Evolutionary conservation across 1,140 invertebrate species (phyloP).

Genomic region (Orussus abietinus): DNA sequence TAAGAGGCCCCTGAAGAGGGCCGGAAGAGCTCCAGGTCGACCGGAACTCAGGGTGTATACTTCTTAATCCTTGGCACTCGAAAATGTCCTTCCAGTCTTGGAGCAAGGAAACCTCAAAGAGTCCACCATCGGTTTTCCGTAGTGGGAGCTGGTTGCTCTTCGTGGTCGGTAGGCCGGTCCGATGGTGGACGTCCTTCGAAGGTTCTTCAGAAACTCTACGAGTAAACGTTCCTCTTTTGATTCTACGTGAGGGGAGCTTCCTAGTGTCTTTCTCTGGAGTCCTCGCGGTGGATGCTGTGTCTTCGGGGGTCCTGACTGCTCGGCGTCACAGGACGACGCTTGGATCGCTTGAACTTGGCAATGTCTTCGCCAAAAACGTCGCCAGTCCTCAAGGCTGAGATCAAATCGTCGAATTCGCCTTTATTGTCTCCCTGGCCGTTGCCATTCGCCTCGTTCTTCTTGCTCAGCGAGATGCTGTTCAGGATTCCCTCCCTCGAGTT

Average conservation of each 20-base stretch:
- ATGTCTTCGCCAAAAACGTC: conserved; percentile 98
- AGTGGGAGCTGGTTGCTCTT: too few species aligned
- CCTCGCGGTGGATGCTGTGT: conserved; percentile 62
- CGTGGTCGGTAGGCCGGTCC: too few species aligned
- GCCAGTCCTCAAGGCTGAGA: conserved; percentile 91
- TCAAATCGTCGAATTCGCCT: conserved; percentile 95
- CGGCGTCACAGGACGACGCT: conserved; percentile 60
- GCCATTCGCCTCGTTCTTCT: conserved; percentile 53
- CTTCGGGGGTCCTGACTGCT: conserved; percentile 59
- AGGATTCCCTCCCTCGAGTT: conserved; percentile 69
- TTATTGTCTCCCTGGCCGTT: conserved; percentile 63
- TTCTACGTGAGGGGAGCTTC: background rate
- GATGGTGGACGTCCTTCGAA: too few species aligned
- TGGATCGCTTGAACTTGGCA: conserved; percentile 82
- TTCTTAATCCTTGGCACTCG: conserved; percentile 14
- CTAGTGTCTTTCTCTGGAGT: conserved; percentile 64
- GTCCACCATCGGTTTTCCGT: too few species aligned
- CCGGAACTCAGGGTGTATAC: conserved; percentile 1
- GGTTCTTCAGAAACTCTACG: background rate
- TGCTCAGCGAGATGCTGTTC: conserved; percentile 53
- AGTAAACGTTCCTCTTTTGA: background rate
- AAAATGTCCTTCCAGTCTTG: conserved; percentile 14
- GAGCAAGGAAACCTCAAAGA: conserved; percentile 6
- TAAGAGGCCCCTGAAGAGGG: too few species aligned
- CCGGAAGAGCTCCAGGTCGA: too few species aligned